Base-by-base conservation (phyloP, 2,888 invertebrate species). In the Coleophora deauratella region DNA sequence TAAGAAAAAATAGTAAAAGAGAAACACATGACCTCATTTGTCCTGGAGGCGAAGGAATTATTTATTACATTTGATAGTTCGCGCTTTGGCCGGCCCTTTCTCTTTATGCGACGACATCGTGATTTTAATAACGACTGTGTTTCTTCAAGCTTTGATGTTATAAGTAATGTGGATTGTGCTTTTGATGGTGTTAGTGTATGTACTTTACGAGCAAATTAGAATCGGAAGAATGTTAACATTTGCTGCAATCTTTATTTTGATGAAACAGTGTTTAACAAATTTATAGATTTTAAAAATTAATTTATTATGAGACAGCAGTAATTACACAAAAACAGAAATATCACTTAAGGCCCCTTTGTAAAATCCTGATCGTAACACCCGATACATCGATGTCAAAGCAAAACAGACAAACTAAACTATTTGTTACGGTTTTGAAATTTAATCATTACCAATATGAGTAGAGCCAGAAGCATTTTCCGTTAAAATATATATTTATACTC, bases 1-100 rank as follows among this genome's bases (percentile, higher is more conserved):
- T 61, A 57, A 54, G 62, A 69, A 79, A 80, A 84, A 85, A 84
- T 76, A 69, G 67, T 75, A 77, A 80, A 82, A 73, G 71, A 75
- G 80, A 80, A 85, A 85, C 85, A 84, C 67, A 85, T 84, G 85
- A 85, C 82, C 82, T 81, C 82, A 84, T 85, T 85, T 85, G 84
- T 85, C 81, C 77, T 65, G 70, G 27, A 66, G 67, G 64, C 61
- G 69, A 63, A 56, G 62, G 84, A 80, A 85, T 82, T 81, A 85
- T 85, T 85, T 85, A 85, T 84, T 79, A 69, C 72, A 66, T 78
- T 72, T 75, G 78, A 79, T 81, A 81, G 78, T 70, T 72, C 68
- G 60, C 66, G 62, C 71, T 71, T 72, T 66, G 69, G 62, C 60
- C 58, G 62, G 55, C 57, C 62, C 70, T 79, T 77, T 79, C 75